These are phyloP conservation scores for Coenonympha glycerion DNA, from an alignment of 2,888 invertebrate genomes.

Conservation along the genomic window DNA sequence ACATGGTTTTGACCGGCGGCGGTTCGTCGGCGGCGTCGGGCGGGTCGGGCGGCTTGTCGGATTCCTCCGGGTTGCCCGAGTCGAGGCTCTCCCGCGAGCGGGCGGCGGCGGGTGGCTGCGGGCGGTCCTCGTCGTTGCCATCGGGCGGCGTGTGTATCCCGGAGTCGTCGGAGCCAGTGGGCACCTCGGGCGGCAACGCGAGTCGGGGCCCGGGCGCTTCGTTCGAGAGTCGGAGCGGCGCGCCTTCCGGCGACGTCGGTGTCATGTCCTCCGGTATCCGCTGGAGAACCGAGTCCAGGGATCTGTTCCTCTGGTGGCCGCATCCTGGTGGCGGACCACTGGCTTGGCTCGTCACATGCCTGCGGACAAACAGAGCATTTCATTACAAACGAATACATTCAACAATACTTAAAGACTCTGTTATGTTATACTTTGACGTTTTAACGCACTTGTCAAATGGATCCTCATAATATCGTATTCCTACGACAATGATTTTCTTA, in stretches of 20 bases:
- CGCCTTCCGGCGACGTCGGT: constrained; percentile 68
- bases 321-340: constrained; percentile 72
- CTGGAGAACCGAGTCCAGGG: constrained; percentile 91
- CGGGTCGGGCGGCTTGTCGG: constrained; percentile 69
- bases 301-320: constrained; percentile 90
- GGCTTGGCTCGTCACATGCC: constrained; percentile 63
- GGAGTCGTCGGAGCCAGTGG: constrained; percentile 85
- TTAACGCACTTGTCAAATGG: constrained; percentile 59
- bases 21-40: constrained; percentile 50
- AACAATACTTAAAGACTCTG: neutral
- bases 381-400: neutral
- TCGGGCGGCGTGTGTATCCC: constrained; percentile 77
- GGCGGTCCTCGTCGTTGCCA: constrained; percentile 71
- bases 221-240: constrained; percentile 56
- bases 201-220: constrained; percentile 76
- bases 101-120: constrained; percentile 63
- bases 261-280: constrained; percentile 90
- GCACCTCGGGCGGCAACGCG: constrained; percentile 65
- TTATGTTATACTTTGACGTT: neutral
- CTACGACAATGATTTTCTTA: constrained; percentile 67
- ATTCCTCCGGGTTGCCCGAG: constrained; percentile 79
- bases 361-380: constrained; percentile 47
- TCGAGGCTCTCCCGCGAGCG: constrained; percentile 85
- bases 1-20: constrained; percentile 53
- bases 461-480: constrained; percentile 67